Conservation (phyloP, 53 echinoderm and acorn worm genomes). For the Arbacia lixula region DNA sequence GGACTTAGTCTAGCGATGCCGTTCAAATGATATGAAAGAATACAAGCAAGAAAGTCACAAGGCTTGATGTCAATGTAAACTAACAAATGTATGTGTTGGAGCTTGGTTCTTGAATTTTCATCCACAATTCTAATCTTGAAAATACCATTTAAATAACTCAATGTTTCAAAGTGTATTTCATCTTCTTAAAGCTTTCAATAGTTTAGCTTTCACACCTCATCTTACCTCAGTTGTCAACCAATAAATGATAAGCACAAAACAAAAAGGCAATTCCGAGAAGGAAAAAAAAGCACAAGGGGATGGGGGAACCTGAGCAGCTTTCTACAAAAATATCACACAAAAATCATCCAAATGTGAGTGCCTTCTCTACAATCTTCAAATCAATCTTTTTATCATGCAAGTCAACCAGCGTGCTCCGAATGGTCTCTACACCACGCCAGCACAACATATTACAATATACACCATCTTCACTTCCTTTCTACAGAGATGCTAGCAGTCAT, state of each 20-base stretch:
- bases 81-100: no score
- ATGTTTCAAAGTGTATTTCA: no score
- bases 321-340: conserved; percentile 34
- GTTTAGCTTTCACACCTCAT: no score
- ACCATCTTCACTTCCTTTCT: conserved; percentile 10
- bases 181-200: no score
- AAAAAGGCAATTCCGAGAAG: conserved; percentile 26
- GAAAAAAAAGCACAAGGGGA: neutral
- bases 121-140: no score
- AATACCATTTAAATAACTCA: no score
- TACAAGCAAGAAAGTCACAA: no score
- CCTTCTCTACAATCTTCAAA: conserved; percentile 10
- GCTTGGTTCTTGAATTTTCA: no score
- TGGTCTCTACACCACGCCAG: neutral
- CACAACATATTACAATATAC: conserved; percentile 18
- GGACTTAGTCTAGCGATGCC: no score
- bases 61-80: no score
- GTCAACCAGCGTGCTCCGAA: neutral
- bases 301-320: neutral
- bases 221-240: no score
- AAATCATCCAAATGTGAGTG: neutral
- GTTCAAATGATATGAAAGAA: no score
- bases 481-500: neutral
- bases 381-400: conserved; percentile 16
- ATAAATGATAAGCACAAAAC: neutral